Evolutionary conservation across 53 echinoderm and acorn worm species (phyloP).

Genomic region (Mesocentrotus franciscanus): DNA sequence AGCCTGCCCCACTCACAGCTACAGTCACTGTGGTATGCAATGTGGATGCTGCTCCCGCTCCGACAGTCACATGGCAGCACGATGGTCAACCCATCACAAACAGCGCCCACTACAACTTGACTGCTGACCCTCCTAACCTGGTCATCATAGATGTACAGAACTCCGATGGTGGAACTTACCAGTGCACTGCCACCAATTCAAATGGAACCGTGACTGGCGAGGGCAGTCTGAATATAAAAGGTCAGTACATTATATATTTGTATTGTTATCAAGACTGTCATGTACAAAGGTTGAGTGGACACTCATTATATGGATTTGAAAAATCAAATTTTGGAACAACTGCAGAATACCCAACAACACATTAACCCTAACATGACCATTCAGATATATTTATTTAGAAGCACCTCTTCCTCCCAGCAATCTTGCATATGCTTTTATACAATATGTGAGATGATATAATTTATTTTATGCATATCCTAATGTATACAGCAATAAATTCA

Average conservation of each 20-base stretch:
- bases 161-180: slow-evolving; percentile 82
- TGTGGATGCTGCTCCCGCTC: slow-evolving; percentile 86
- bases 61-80: slow-evolving; percentile 77
- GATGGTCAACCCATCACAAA: slow-evolving; percentile 67
- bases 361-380: too few relatives aligned
- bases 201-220: slow-evolving; percentile 65
- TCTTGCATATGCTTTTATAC: too few relatives aligned
- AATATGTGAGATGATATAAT: too few relatives aligned
- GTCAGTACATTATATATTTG: too few relatives aligned
- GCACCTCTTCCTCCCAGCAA: too few relatives aligned
- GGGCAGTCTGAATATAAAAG: slow-evolving; percentile 78
- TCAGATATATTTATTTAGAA: too few relatives aligned
- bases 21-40: slow-evolving; percentile 77
- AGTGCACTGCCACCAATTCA: slow-evolving; percentile 77
- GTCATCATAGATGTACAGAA: slow-evolving; percentile 71
- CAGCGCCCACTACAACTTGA: slow-evolving; percentile 59
- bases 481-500: too few relatives aligned
- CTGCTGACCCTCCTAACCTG: slow-evolving; percentile 75
- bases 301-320: too few relatives aligned
- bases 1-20: slow-evolving; percentile 85
- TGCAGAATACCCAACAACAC: too few relatives aligned
- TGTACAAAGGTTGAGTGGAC: neutral
- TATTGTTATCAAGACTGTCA: too few relatives aligned
- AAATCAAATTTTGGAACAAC: too few relatives aligned
- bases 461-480: too few relatives aligned